phyloP scores from a whole-genome alignment of 2,113 vertebrate genomes.

The Centrocercus urophasianus region DNA sequence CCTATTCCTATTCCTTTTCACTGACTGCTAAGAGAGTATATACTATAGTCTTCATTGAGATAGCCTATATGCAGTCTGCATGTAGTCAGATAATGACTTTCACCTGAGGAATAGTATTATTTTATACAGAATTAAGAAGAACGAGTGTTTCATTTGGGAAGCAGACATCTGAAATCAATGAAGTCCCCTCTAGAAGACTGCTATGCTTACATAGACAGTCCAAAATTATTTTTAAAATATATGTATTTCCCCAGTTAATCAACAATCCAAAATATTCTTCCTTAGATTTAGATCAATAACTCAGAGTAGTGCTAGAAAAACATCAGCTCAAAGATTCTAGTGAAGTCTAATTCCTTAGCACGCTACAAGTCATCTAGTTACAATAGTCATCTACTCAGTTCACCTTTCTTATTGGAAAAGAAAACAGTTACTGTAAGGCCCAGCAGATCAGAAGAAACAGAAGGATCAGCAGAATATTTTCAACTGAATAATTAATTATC shows the following conservation, averaged over 20 bases:
- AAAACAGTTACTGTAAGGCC: background rate
- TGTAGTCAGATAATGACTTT: background rate
- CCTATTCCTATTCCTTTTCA: background rate
- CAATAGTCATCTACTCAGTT: background rate
- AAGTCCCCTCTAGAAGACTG: background rate
- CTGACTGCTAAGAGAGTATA: background rate
- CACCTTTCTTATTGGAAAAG: rapidly evolving
- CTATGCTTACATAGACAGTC: background rate
- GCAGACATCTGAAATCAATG: background rate
- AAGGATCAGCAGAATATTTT: background rate
- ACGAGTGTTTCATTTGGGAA: background rate
- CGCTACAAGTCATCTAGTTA: background rate
- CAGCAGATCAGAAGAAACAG: background rate
- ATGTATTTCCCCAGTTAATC: background rate
- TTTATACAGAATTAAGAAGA: background rate
- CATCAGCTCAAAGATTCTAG: background rate
- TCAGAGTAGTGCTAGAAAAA: background rate
- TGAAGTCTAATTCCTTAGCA: background rate
- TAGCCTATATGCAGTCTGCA: background rate
- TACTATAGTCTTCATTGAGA: background rate
- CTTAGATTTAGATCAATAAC: background rate
- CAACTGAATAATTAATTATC: background rate
- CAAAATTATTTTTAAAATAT: background rate
- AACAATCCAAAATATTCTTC: background rate
- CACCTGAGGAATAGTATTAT: background rate